Percentiles rank a stretch among this genome's conserved stretches.
phyloP scores from a whole-genome alignment of 1,140 invertebrate genomes.

The Dufourea novaeangliae region DNA sequence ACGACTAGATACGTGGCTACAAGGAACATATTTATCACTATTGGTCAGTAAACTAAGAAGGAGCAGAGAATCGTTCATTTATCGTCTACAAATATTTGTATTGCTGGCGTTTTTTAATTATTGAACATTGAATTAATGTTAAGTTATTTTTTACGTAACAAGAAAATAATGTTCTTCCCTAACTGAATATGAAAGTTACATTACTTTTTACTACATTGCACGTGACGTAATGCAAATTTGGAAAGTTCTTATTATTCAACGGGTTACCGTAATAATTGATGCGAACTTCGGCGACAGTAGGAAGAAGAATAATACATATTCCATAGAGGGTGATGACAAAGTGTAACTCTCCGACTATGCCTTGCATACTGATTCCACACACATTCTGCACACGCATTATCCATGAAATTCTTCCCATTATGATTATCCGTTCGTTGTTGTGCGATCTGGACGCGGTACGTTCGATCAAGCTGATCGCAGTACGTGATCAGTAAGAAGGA shows the following conservation, averaged over 20 bases:
- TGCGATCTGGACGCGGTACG: constrained; percentile 54
- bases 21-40: no score
- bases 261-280: constrained; percentile 27
- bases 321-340: constrained; percentile 40
- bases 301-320: constrained; percentile 45
- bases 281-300: constrained; percentile 25
- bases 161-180: no score
- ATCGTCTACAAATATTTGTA: no score
- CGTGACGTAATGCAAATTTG: neutral
- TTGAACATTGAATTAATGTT: no score
- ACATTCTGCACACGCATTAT: constrained; percentile 54
- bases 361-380: constrained; percentile 54
- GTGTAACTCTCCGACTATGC: constrained; percentile 38
- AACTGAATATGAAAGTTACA: no score
- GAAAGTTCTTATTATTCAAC: neutral
- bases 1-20: no score
- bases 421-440: constrained; percentile 58
- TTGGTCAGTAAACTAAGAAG: no score
- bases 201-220: no score
- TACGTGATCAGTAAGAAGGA: constrained; percentile 60
- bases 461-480: constrained; percentile 59
- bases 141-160: no score
- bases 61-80: no score
- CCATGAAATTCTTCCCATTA: constrained; percentile 66
- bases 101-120: no score